These are phyloP conservation scores for Ichneumoninae sp. DNA, from an alignment of 2,888 invertebrate genomes.

Conservation along the genomic window DNA sequence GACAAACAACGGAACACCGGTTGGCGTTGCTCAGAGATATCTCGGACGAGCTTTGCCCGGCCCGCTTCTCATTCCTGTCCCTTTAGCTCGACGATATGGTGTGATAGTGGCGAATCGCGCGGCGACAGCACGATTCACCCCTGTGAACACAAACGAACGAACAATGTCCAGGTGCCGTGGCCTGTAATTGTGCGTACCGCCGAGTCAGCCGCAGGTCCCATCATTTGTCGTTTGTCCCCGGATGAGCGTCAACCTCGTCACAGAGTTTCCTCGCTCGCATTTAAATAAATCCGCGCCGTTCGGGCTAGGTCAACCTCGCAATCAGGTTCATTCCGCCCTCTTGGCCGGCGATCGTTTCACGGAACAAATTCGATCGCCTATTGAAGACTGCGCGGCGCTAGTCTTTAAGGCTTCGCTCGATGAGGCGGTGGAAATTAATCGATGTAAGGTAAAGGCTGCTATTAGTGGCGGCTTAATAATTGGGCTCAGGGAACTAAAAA, in stretches of 20 bases:
- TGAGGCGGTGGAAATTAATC: too few species aligned
- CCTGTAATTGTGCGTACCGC: slow-evolving; percentile 33
- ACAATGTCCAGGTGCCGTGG: slow-evolving; percentile 21
- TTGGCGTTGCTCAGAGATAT: slow-evolving; percentile 42
- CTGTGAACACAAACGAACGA: slow-evolving; percentile 22
- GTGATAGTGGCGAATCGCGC: slow-evolving; percentile 9
- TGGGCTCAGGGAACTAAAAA: too few species aligned
- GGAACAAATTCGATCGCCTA: neutral
- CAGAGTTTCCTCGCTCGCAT: neutral
- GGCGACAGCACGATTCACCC: slow-evolving; percentile 5
- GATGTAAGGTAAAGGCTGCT: too few species aligned
- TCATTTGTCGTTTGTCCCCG: slow-evolving; percentile 35
- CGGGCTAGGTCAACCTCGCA: neutral
- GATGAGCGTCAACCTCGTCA: slow-evolving; percentile 21
- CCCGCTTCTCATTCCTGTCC: slow-evolving; percentile 19
- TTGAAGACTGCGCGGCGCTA: neutral
- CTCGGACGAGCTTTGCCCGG: slow-evolving; percentile 2
- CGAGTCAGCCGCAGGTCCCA: neutral
- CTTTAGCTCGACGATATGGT: slow-evolving; percentile 25
- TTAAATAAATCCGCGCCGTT: slow-evolving; percentile 28
- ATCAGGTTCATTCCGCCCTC: neutral
- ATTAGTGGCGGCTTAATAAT: too few species aligned
- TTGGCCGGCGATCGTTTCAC: neutral
- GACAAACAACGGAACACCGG: slow-evolving; percentile 64
- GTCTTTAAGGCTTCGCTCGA: neutral